Evolutionary conservation across 2,888 invertebrate species (phyloP).

Genomic region (Ischnura elegans): DNA sequence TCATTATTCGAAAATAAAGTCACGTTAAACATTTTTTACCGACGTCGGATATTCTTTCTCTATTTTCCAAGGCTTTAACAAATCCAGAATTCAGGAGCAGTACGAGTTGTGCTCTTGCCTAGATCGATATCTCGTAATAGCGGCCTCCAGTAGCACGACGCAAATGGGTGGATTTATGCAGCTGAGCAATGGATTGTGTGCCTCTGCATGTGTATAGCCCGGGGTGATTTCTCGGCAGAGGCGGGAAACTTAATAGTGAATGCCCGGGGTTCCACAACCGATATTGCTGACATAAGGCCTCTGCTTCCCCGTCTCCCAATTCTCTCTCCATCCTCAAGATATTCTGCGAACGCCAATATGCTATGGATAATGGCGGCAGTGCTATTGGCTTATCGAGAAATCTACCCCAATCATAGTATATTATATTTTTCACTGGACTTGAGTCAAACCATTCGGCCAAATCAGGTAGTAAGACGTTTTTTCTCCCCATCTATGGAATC

Average conservation of each 20-base stretch:
- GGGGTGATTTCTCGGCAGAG: not conserved
- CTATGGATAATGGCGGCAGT: not conserved
- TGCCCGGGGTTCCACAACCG: not conserved
- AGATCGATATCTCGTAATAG: not conserved
- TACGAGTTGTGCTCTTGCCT: not conserved
- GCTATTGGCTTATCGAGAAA: constrained; percentile 30
- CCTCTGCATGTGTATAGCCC: not conserved
- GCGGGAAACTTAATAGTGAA: not conserved
- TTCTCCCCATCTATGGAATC: no score
- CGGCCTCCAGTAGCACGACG: not conserved
- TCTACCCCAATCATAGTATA: not conserved
- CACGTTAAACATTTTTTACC: no score
- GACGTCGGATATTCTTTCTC: no score
- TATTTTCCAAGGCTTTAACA: no score
- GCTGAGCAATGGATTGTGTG: not conserved
- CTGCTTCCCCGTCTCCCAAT: not conserved
- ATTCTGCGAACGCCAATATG: constrained; percentile 7
- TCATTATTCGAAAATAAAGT: no score
- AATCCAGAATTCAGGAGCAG: not conserved
- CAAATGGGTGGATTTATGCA: not conserved
- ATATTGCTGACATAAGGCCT: not conserved
- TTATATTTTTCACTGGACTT: no score
- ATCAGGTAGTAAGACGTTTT: no score
- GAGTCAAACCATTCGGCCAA: no score
- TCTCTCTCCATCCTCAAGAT: not conserved